Percentiles rank a stretch among this genome's conserved stretches.
These are phyloP conservation scores for Cerastis rubricosa DNA, from an alignment of 2,888 invertebrate species.

Conservation along the genomic window DNA sequence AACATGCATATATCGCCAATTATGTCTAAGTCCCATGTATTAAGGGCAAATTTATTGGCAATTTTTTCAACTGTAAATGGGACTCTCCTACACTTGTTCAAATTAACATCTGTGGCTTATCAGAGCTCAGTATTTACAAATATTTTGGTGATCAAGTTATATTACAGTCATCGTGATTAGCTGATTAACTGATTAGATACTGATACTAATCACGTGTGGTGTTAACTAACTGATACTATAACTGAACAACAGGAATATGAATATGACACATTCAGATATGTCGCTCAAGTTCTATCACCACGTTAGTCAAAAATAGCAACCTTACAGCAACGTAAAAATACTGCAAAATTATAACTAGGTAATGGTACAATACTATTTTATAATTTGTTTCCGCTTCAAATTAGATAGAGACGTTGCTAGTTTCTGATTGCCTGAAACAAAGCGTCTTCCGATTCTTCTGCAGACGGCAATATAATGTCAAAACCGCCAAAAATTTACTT, in stretches of 20 bases:
- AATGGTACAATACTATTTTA: no score
- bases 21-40: background rate
- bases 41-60: background rate
- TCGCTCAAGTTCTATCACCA: no score
- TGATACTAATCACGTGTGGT: background rate
- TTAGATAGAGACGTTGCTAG: no score
- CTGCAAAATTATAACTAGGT: no score
- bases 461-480: no score
- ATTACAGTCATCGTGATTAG: constrained; percentile 17
- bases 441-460: no score
- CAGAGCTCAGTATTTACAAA: constrained; percentile 17
- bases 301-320: no score
- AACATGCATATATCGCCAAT: background rate
- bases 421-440: no score
- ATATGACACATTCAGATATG: background rate
- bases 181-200: constrained; percentile 14
- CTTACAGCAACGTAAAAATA: no score
- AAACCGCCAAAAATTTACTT: no score
- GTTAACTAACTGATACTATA: background rate
- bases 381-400: no score
- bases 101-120: background rate
- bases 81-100: background rate
- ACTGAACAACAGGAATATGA: background rate
- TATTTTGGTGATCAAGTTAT: constrained; percentile 27
- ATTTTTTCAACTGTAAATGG: background rate